These are phyloP conservation scores for Drosophila parabipectinata DNA, from an alignment of 1,140 invertebrate species.

Conservation along the genomic window DNA sequence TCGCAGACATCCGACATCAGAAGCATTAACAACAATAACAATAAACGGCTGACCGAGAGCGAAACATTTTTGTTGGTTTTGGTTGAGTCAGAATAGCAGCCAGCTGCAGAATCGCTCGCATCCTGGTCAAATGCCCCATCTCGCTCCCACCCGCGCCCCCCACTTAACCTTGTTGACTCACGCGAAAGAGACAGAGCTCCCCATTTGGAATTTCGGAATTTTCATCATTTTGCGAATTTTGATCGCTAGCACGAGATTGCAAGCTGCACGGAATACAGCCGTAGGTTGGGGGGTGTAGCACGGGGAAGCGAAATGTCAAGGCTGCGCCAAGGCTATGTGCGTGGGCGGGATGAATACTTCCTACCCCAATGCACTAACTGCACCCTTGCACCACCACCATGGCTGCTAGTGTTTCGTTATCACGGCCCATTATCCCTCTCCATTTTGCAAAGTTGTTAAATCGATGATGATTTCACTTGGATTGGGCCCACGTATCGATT, in stretches of 20 bases:
- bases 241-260: slow-evolving; percentile 12
- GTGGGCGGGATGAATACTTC: slow-evolving; percentile 10
- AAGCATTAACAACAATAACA: slow-evolving; percentile 59
- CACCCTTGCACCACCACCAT: background rate
- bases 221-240: slow-evolving; percentile 31
- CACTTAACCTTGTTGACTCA: slow-evolving; percentile 70
- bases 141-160: slow-evolving; percentile 6
- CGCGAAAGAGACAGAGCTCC: slow-evolving; percentile 42
- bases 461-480: slow-evolving; percentile 69
- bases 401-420: background rate
- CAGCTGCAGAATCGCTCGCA: slow-evolving; percentile 49
- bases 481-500: slow-evolving; percentile 58
- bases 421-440: slow-evolving; percentile 3
- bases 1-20: slow-evolving; percentile 49
- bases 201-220: slow-evolving; percentile 61
- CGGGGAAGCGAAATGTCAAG: slow-evolving; percentile 60
- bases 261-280: slow-evolving; percentile 2
- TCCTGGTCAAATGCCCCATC: slow-evolving; percentile 39
- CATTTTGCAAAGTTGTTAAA: slow-evolving; percentile 52
- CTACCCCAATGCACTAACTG: slow-evolving; percentile 10
- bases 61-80: slow-evolving; percentile 28
- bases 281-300: background rate
- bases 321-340: slow-evolving; percentile 27
- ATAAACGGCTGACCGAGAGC: slow-evolving; percentile 41
- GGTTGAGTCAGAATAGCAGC: slow-evolving; percentile 12